Base-by-base conservation (phyloP, 2,797 vertebrate genomes). In the Amniataba percoides region DNA sequence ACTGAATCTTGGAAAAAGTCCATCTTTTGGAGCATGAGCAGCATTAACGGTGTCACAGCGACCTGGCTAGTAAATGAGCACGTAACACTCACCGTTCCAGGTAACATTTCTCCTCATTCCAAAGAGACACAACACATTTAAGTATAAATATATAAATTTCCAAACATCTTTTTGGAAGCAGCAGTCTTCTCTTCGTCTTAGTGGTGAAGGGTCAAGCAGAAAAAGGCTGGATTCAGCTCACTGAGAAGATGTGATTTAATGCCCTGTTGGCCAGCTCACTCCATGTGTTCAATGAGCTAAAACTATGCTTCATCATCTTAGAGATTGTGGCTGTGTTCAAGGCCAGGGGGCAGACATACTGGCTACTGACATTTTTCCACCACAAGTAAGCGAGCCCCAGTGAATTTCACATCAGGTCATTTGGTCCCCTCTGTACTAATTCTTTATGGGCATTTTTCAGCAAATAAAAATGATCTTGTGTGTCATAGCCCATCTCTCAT, bases 211-310 rank as follows among this genome's bases (percentile, higher is more conserved):
- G 34, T 69, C 14, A 71, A 78, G 64, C 46, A 21, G 39, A 1
- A 57, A 62, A 68, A 67, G 18, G 56, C 4, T 61, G 64, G 25
- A 61, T 48, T 64, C 19, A 60, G 58, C 49, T 71, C 60, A 67
- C 48, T 52, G 64, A 62, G 42, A 60, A 73, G 52, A 84, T 71
- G 40, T 65, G 72, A 84, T 83, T 81, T 63, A 81, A 74, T 70
- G 57, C 43, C 25, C 59, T 72, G 58, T 15, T 75, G 51, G 53
- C 34, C 43, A 45, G 61, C 42, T 61, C 25, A 36, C 52, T 48
- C 11, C 2, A 11, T 58, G 43, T 40, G 61, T 74, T 67, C 58
- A 5, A 5, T 70, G 48, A 75, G 43, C 34, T 56, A 15, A 73
- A 39, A 48, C 21, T 19, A n/a, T 56, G n/a, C 34, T 62, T 67